Conservation (phyloP, 37 sponge, comb jelly and placozoan species). For the Eunapius fragilis region DNA sequence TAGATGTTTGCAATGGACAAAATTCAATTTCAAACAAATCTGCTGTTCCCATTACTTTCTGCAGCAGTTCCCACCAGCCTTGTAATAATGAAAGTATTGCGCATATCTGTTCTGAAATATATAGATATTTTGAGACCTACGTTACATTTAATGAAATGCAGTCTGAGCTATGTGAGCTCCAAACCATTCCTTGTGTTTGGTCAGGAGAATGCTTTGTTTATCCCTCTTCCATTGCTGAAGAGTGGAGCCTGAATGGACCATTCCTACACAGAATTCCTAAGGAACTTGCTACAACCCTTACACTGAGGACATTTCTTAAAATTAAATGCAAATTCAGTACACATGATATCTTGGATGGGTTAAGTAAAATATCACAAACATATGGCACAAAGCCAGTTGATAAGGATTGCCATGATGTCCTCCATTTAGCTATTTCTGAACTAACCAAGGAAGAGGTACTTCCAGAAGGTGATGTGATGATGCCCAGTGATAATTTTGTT, state of each 20-base stretch:
- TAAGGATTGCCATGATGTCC: background rate
- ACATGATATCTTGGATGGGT: conserved; percentile 35
- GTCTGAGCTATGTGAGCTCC: background rate
- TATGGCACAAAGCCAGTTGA: conserved; percentile 14
- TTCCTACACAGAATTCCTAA: conserved; percentile 48
- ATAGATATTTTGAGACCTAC: conserved; percentile 22
- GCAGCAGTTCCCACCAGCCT: too few species aligned
- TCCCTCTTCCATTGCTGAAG: background rate
- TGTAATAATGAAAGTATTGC: background rate
- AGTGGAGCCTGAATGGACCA: conserved; percentile 41
- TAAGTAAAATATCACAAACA: conserved; percentile 40
- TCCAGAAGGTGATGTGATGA: background rate
- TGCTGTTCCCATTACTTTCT: too few species aligned
- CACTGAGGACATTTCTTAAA: conserved; percentile 14
- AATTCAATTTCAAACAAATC: too few species aligned
- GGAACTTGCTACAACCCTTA: background rate
- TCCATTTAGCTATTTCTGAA: background rate
- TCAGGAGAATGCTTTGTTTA: conserved; percentile 39
- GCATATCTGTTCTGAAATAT: conserved; percentile 4
- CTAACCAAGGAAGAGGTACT: background rate
- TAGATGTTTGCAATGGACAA: too few species aligned
- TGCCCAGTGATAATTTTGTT: background rate
- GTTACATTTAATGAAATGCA: background rate
- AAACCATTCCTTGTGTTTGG: conserved; percentile 40
- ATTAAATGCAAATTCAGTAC: conserved; percentile 27